Percentiles rank a stretch among this genome's conserved stretches.
These are phyloP conservation scores for Macrostomum lignano DNA, from an alignment of 1,140 invertebrate species.

Conservation along the genomic window DNA sequence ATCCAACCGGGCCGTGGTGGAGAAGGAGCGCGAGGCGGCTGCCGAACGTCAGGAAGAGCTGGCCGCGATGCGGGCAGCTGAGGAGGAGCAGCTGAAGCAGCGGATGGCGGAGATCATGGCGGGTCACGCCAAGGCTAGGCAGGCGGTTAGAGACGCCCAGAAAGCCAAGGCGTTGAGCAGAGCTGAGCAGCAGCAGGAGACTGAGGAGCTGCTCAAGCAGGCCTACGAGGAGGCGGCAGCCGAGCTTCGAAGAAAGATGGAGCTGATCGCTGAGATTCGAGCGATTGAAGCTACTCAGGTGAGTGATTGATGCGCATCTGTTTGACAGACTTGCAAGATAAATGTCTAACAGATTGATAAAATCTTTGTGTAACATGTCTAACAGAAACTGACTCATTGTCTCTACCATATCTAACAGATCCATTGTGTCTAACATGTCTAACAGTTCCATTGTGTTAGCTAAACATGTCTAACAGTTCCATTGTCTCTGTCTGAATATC, in stretches of 20 bases:
- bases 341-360: too few species aligned
- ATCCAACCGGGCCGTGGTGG: constrained; percentile 18
- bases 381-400: too few species aligned
- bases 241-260: constrained; percentile 24
- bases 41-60: constrained; percentile 5
- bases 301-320: too few species aligned
- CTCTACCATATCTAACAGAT: too few species aligned
- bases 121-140: constrained; percentile 21
- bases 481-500: too few species aligned
- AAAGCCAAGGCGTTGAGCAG: constrained; percentile 20
- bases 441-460: too few species aligned
- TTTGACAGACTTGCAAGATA: too few species aligned
- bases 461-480: too few species aligned
- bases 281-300: constrained; percentile 21
- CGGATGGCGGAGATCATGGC: constrained; percentile 20
- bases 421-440: too few species aligned
- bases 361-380: too few species aligned
- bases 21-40: constrained; percentile 21
- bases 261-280: constrained; percentile 24
- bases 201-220: constrained; percentile 18
- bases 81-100: constrained; percentile 6
- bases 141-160: constrained; percentile 17
- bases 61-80: neutral
- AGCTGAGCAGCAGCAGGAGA: constrained; percentile 20
- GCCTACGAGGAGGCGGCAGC: constrained; percentile 17